Percentiles rank a stretch among this genome's conserved stretches.
Evolutionary conservation across 2,797 vertebrate genomes (phyloP).

Genomic region (Spondyliosoma cantharus): DNA sequence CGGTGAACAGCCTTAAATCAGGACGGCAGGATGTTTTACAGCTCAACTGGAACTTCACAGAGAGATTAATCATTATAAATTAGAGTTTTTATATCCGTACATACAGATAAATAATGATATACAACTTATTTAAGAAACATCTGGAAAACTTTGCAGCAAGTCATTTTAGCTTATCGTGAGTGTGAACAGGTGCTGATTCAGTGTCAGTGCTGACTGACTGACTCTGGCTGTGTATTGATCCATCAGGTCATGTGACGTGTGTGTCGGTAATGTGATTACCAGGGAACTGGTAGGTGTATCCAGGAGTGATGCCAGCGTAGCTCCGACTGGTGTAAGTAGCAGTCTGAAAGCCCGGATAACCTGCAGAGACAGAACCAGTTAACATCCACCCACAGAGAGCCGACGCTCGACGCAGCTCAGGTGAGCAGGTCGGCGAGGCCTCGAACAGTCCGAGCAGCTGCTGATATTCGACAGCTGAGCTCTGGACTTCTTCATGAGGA

Average conservation of each 20-base stretch:
- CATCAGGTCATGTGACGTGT: conserved; percentile 1
- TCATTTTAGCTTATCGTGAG: too few species aligned
- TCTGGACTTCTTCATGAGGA: conserved; percentile 54
- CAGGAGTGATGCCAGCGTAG: conserved; percentile 96
- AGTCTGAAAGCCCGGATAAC: conserved; percentile 98
- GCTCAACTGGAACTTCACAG: too few species aligned
- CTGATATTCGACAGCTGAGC: conserved; percentile 62
- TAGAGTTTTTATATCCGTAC: too few species aligned
- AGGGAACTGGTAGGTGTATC: conserved; percentile 99
- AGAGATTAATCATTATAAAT: too few species aligned
- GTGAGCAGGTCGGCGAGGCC: conserved; percentile 12
- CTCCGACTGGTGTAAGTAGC: conserved; percentile 98
- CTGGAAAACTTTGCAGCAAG: too few species aligned
- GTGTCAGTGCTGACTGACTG: neutral
- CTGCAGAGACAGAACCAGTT: conserved; percentile 74
- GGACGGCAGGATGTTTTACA: too few species aligned
- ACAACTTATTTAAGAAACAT: too few species aligned
- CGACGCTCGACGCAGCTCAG: neutral
- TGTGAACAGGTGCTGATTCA: neutral
- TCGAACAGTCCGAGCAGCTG: conserved; percentile 24
- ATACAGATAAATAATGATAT: too few species aligned
- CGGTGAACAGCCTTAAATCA: too few species aligned
- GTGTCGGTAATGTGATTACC: conserved; percentile 83
- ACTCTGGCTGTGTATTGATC: neutral
- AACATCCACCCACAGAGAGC: neutral